Evolutionary conservation across 1,140 invertebrate species (phyloP).

Genomic region (Drosophila baimaii): DNA sequence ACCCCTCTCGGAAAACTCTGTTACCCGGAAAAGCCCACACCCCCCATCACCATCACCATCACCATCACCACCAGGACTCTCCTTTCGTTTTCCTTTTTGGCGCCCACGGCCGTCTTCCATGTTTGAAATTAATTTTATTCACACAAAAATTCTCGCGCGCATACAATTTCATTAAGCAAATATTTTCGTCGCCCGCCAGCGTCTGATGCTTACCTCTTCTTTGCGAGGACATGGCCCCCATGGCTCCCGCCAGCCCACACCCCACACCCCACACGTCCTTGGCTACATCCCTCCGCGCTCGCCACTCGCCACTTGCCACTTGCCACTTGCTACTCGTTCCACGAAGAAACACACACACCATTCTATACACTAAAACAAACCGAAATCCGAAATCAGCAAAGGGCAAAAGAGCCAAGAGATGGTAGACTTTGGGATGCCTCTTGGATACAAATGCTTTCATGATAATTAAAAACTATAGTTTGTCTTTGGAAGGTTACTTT

Average conservation of each 20-base stretch:
- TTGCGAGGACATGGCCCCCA: constrained; percentile 10
- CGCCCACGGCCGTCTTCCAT: constrained; percentile 30
- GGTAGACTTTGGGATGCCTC: not conserved
- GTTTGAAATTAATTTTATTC: constrained; percentile 82
- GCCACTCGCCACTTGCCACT: not conserved
- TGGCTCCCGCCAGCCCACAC: not conserved
- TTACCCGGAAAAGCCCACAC: not conserved
- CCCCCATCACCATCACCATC: not conserved
- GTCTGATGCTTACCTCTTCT: constrained; percentile 41
- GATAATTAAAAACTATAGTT: too few species aligned
- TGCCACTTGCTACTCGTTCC: constrained; percentile 1
- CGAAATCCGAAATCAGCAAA: constrained; percentile 9
- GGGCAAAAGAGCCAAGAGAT: not conserved
- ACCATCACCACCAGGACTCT: not conserved
- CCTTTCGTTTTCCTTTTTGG: not conserved
- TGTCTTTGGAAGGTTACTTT: too few species aligned
- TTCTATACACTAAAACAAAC: constrained; percentile 17
- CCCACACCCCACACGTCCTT: not conserved
- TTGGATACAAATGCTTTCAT: too few species aligned
- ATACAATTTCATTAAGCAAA: constrained; percentile 83
- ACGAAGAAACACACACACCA: constrained; percentile 9
- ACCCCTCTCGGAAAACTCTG: constrained; percentile 5
- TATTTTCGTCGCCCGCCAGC: constrained; percentile 71
- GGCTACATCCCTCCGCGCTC: not conserved
- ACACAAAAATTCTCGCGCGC: constrained; percentile 78